Base-by-base conservation (phyloP, 1,140 invertebrate genomes). In the Pogonognathellus flavescens region DNA sequence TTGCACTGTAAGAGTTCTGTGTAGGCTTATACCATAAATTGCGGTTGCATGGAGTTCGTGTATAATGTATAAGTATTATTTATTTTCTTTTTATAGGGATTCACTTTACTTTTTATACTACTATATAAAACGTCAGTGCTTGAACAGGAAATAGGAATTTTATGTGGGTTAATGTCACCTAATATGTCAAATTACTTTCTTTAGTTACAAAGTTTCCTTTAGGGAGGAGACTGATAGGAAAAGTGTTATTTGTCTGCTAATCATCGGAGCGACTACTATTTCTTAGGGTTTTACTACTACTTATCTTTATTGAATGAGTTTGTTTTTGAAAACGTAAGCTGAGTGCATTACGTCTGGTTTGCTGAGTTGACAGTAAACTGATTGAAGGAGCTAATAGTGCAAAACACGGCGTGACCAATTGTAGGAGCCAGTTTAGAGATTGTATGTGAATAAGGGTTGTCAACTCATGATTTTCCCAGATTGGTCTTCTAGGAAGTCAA, bases 251-350 rank as follows among this genome's bases (percentile, higher is more conserved):
- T 57, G 53, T 57, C 53, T 14, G 53, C 53, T 57, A 57, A 57
- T 57, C 53, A 57, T 57, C 53, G 53, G 11, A 57, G 53, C 1
- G 53, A 57, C 2, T 9, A 13, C 53, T 57, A 41, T 41, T 41
- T 57, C n/a, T n/a, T 14, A 2, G 53, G n/a, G 53, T 57, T 57
- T 57, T 57, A 57, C 2, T 57, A n/a, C 53, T 55, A 16, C 62
- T 66, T 31, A 14, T 5, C 5, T 11, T 14, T 66, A 14, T 18
- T 6, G 22, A 25, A 66, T 10, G 62, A 76, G 41, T 76, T 50
- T 76, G 49, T 76, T 76, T 41, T 76, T 76, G 70, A 76, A 66
- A 76, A 76, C 70, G 31, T 76, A 50, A 50, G 31, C 70, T 20
- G 22, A 18, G 10, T 20, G 59, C n/a, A 18, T 60, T 20, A 60